Conservation (phyloP, 2,797 vertebrate genomes). For the Sebastes baramenuke region DNA sequence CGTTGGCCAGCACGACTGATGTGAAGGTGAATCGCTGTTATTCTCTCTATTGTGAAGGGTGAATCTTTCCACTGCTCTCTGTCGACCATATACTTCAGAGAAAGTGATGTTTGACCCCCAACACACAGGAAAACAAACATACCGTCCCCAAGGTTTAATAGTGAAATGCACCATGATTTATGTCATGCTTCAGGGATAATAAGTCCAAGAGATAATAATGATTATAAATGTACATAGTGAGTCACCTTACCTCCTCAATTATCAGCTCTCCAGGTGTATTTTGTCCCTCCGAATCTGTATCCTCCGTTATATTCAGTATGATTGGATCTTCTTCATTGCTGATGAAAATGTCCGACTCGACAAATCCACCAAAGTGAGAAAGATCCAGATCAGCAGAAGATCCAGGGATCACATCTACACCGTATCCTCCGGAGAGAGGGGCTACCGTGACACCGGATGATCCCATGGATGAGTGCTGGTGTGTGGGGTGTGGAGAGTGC, state of each 20-base stretch:
- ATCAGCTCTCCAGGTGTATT: background rate
- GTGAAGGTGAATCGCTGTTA: slow-evolving; percentile 43
- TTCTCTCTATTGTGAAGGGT: slow-evolving; percentile 3
- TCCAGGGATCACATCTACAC: slow-evolving; percentile 1
- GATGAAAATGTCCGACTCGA: slow-evolving; percentile 1
- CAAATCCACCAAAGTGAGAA: slow-evolving; percentile 17
- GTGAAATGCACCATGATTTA: background rate
- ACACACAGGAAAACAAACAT: background rate
- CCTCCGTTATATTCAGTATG: slow-evolving; percentile 68
- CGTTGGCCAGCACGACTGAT: slow-evolving; percentile 14
- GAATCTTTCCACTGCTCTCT: slow-evolving; percentile 31
- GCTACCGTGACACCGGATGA: background rate
- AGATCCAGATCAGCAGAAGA: slow-evolving; percentile 5
- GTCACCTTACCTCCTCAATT: slow-evolving; percentile 61
- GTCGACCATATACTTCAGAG: background rate
- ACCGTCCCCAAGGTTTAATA: background rate
- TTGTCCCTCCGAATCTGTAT: slow-evolving; percentile 53
- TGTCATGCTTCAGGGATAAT: background rate
- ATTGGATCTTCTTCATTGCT: slow-evolving; percentile 22
- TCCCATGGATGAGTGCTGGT: slow-evolving; percentile 5
- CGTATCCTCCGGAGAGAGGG: slow-evolving; percentile 12
- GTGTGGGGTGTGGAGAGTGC: background rate
- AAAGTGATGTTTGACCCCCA: background rate
- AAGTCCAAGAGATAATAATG: background rate
- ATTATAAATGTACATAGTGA: background rate